Evolutionary conservation across 2,797 vertebrate genomes (phyloP).

Genomic region (Botia almorhae): DNA sequence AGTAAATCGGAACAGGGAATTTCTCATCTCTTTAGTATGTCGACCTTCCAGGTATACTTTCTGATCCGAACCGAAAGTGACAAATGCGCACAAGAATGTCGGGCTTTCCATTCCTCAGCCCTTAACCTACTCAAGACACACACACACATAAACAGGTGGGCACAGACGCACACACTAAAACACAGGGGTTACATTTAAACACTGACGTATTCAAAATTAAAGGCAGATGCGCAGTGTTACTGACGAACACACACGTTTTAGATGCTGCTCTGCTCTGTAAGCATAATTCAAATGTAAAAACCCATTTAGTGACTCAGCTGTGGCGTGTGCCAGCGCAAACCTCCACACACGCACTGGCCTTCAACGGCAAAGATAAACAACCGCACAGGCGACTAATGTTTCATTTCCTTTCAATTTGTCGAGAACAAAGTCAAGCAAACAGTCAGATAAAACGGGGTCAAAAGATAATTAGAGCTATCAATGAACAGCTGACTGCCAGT

Average conservation of each 20-base stretch:
- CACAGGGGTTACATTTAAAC: background rate
- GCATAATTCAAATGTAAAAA: constrained; percentile 15
- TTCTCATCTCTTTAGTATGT: constrained; percentile 56
- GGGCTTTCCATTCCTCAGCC: constrained; percentile 39
- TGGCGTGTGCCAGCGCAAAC: constrained; percentile 16
- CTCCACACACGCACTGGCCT: constrained; percentile 14
- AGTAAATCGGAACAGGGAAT: constrained; percentile 56
- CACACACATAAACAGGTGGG: background rate
- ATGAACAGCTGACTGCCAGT: background rate
- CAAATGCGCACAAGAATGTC: constrained; percentile 38
- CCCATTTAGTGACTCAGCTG: background rate
- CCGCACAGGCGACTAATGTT: constrained; percentile 13
- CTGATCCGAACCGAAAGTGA: constrained; percentile 27
- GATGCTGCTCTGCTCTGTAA: background rate
- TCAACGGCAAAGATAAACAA: constrained; percentile 40
- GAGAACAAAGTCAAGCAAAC: constrained; percentile 4
- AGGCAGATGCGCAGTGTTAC: constrained; percentile 11
- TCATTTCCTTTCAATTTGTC: constrained; percentile 38
- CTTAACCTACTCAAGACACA: constrained; percentile 7
- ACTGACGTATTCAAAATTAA: constrained; percentile 3
- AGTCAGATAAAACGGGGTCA: constrained; percentile 4
- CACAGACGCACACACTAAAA: constrained; percentile 8
- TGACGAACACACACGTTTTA: constrained; percentile 10
- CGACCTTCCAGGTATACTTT: constrained; percentile 54
- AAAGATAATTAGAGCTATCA: constrained; percentile 26